Base-by-base conservation (phyloP, 2,797 vertebrate genomes). In the Lates japonicus region DNA sequence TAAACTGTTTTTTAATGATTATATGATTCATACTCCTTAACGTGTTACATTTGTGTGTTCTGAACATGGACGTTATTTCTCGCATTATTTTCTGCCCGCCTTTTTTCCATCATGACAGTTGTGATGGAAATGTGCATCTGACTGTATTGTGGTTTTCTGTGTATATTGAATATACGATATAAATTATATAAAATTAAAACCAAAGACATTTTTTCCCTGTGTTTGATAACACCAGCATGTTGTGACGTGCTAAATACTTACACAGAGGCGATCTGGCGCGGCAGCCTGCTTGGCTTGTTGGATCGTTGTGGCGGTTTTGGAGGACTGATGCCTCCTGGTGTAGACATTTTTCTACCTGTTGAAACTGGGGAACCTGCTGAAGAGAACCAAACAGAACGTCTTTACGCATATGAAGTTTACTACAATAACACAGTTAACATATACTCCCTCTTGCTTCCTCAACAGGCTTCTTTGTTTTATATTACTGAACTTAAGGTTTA, bases 281-380 rank as follows among this genome's bases (percentile, higher is more conserved):
- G 81, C 17, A 91, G 78, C 14, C 14, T 63, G 8, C 7, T 77
- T n/a, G 91, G 92, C 81, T 94, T 93, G 73, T 22, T 90, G 78
- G 76, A 57, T 42, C 88, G 88, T 14, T 91, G 71, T 9, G 91
- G 92, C 1, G 66, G 91, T 41, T 73, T 63, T 3, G 91, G 85
- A 39, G 88, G 87, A 72, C 41, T 81, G 20, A 33, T 7, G 2
- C 52, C 19, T 57, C 70, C 25, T 3, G 89, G 61, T 10, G 8
- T 16, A 63, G 87, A 61, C 22, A 59, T 54, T 8, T 61, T 82
- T 35, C 79, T 82, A 22, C 48, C 75, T 7, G 52, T 39, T 62
- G 80, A 49, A 16, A 4, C 29, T 6, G 69, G 44, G 5, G 44
- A 83, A 65, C 37, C 72, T 70, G 49, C 49, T 25, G 44, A 31